Percentiles rank a stretch among this genome's conserved stretches.
Conservation (phyloP, 2,888 invertebrate genomes). For the Melanargia galathea region DNA sequence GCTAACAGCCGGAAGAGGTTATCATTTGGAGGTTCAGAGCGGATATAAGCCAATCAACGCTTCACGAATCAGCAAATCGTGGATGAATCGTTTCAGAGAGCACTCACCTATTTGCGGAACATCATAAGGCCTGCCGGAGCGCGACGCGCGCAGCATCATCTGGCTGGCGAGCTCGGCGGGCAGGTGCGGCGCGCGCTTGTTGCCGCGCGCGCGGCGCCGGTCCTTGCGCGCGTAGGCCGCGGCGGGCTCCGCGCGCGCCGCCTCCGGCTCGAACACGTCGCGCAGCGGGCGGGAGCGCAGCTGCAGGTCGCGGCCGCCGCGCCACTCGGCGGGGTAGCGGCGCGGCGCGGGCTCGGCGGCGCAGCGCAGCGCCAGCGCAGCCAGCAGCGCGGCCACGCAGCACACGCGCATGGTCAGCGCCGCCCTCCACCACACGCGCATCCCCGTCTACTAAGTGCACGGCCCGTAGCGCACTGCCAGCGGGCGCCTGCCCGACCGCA, state of each 20-base stretch:
- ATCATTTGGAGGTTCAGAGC: background rate
- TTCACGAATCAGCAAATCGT: background rate
- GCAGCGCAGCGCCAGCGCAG: conserved; percentile 71
- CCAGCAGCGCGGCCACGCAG: conserved; percentile 69
- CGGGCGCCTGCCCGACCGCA: conserved; percentile 75
- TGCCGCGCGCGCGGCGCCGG: conserved; percentile 58
- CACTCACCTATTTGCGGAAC: conserved; percentile 93
- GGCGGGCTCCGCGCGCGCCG: conserved; percentile 48
- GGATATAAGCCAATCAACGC: background rate
- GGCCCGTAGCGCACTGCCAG: conserved; percentile 59
- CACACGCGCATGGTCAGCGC: conserved; percentile 73
- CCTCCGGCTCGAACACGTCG: conserved; percentile 70
- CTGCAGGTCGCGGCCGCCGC: conserved; percentile 55
- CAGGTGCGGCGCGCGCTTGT: conserved; percentile 68
- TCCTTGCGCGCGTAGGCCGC: conserved; percentile 56
- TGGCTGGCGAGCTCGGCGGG: conserved; percentile 86
- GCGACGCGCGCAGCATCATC: conserved; percentile 89
- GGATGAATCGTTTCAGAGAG: background rate
- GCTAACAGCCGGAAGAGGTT: background rate
- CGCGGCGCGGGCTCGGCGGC: conserved; percentile 68
- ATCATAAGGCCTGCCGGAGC: conserved; percentile 90
- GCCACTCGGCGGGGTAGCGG: conserved; percentile 66
- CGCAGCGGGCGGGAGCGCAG: conserved; percentile 64
- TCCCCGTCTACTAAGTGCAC: conserved; percentile 72
- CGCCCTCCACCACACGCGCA: conserved; percentile 62